Evolutionary conservation across 2,888 invertebrate species (phyloP), one percentile per base, ranked within the genome.

Genomic region (Taenaris catops): DNA sequence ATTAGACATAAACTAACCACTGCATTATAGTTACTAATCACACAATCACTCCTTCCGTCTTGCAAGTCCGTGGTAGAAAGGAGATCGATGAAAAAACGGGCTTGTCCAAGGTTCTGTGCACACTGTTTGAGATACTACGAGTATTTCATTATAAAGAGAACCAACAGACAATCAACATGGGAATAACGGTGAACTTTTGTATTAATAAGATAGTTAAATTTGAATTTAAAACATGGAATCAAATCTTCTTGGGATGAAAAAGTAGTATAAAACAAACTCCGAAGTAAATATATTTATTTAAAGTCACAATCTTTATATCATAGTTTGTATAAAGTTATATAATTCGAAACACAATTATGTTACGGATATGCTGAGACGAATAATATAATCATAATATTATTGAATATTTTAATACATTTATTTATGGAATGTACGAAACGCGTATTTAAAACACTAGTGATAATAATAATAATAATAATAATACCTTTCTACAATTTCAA

Each of bases 401-500:
- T 32, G 18, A 34, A 31, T 38, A 38, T 34, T 20, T 24, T 11
- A 17, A 32, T 26, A 41, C 25, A 39, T 16, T 14, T 31, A 34
- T 38, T 19, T 31, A 34, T 38, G 43, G 39, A 37, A 58, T 23
- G 23, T 16, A 23, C 19, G 23, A 31, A 6, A 12, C 5, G n/a
- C 14, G 4, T 3, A 11, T 12, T 19, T 18, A 9, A 6, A n/a
- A 28, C 19, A 28, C 20, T 28, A 28, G 3, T 11, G 12, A 28
- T 28, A 8, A 28, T 20, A 28, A n/a, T 19, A 17, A 17, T 6
- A 17, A 17, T 59, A 58, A 48, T 34, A 55, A 49, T 49, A 28
- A 49, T 53, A 58, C 50, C 51, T 53, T 43, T 47, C 66, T 74
- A 73, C 61, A 41, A 42, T 55, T 63, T 73, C 73, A 75, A 75